phyloP scores from a whole-genome alignment of 2,888 invertebrate genomes.

The Idaea aversata region DNA sequence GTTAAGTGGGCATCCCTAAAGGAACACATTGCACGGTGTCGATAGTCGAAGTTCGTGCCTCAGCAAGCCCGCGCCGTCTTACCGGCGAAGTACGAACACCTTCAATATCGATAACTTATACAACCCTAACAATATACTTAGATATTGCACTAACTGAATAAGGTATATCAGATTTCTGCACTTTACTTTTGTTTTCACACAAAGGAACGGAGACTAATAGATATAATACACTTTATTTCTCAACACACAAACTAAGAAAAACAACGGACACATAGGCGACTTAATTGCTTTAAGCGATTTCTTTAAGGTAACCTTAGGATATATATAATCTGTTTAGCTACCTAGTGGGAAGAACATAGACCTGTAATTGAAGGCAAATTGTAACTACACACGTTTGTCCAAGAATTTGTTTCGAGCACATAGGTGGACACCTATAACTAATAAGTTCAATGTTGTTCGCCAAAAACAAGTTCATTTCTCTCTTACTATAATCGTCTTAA shows the following conservation, averaged over 20 bases:
- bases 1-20: conserved; percentile 13
- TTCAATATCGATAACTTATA: conserved; percentile 55
- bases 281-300: too few relatives aligned
- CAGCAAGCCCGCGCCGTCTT: conserved; percentile 66
- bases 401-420: too few relatives aligned
- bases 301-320: too few relatives aligned
- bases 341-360: too few relatives aligned
- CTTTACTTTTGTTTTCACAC: background rate
- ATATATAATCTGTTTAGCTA: too few relatives aligned
- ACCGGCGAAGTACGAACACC: conserved; percentile 49
- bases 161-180: background rate
- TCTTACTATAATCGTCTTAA: background rate
- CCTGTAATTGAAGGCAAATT: too few relatives aligned
- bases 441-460: background rate
- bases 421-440: background rate
- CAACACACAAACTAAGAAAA: too few relatives aligned
- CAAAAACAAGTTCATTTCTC: background rate
- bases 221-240: background rate
- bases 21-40: conserved; percentile 19
- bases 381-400: too few relatives aligned
- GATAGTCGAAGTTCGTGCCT: conserved; percentile 59
- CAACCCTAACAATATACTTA: conserved; percentile 31
- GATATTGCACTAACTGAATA: conserved; percentile 5
- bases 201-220: background rate
- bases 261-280: too few relatives aligned